These are phyloP conservation scores for Peromyscus melanophrys DNA, from an alignment of 2,797 vertebrate genomes.

Conservation along the genomic window DNA sequence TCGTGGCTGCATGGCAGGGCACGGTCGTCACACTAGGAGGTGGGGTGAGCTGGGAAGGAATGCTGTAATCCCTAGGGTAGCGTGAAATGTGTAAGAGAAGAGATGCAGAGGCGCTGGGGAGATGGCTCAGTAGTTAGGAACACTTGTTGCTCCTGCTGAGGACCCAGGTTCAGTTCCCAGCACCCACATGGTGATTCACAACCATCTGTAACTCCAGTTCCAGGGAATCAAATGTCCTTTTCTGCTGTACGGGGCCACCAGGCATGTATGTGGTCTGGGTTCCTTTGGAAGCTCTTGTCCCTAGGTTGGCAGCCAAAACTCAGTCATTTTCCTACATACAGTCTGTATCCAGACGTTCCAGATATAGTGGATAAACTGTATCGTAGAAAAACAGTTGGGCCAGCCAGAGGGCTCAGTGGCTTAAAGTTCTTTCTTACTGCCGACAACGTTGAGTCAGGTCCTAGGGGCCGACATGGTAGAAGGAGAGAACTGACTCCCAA, in stretches of 20 bases:
- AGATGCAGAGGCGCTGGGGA: not conserved
- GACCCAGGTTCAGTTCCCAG: not conserved
- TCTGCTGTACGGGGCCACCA: not conserved
- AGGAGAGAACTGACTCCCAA: not conserved
- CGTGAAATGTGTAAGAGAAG: not conserved
- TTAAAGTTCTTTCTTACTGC: not conserved
- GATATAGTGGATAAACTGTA: not conserved
- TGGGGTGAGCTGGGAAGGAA: not conserved
- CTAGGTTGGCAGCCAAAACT: too few relatives aligned
- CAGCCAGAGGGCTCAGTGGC: too few relatives aligned
- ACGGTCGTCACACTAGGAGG: not conserved
- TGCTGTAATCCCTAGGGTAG: not conserved
- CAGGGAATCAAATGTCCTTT: not conserved
- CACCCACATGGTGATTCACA: not conserved
- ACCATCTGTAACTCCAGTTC: not conserved
- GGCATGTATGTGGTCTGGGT: not conserved
- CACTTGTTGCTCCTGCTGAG: not conserved
- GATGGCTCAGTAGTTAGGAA: not conserved
- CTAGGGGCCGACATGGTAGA: not conserved
- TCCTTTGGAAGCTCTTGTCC: not conserved
- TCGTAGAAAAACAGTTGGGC: not conserved
- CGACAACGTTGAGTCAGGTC: fast-evolving
- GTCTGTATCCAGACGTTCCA: not conserved
- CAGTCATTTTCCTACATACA: not conserved
- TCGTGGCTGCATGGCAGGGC: not conserved